These are phyloP conservation scores for Thaumetopoea pityocampa DNA, from an alignment of 1,140 invertebrate genomes.

Conservation along the genomic window DNA sequence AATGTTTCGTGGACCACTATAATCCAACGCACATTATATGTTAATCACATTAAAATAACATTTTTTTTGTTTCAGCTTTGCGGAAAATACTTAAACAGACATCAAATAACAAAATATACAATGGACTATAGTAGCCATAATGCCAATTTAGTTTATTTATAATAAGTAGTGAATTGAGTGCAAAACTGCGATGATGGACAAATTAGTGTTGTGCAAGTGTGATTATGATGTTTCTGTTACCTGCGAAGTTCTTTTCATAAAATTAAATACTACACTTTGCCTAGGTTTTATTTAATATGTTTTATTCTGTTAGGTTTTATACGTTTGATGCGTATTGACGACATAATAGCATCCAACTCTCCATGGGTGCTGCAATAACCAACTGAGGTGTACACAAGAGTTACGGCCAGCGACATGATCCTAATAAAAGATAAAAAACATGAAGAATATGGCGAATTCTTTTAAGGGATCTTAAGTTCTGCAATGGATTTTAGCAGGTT, in stretches of 20 bases:
- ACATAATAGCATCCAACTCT: too few relatives aligned
- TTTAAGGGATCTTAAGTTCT: too few relatives aligned
- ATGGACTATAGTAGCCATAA: conserved; percentile 60
- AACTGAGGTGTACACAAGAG: too few relatives aligned
- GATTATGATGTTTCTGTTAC: conserved; percentile 32
- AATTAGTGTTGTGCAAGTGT: conserved; percentile 34
- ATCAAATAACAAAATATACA: conserved; percentile 69
- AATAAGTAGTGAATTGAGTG: conserved; percentile 67
- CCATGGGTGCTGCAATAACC: too few relatives aligned
- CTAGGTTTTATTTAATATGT: background rate
- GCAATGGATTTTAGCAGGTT: too few relatives aligned
- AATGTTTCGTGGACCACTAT: too few relatives aligned
- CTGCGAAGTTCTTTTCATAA: conserved; percentile 43
- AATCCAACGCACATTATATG: conserved; percentile 1
- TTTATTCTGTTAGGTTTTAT: too few relatives aligned
- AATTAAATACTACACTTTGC: conserved; percentile 31
- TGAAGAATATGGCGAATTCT: too few relatives aligned
- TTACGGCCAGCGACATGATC: too few relatives aligned
- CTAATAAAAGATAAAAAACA: too few relatives aligned
- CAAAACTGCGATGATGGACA: conserved; percentile 40
- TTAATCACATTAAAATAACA: background rate
- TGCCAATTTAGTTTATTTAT: conserved; percentile 58
- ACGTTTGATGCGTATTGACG: too few relatives aligned
- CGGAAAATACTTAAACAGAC: conserved; percentile 62
- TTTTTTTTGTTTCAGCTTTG: conserved; percentile 53